These are phyloP conservation scores for Pycnonotus jocosus DNA, from an alignment of 2,113 vertebrate genomes.

Conservation along the genomic window DNA sequence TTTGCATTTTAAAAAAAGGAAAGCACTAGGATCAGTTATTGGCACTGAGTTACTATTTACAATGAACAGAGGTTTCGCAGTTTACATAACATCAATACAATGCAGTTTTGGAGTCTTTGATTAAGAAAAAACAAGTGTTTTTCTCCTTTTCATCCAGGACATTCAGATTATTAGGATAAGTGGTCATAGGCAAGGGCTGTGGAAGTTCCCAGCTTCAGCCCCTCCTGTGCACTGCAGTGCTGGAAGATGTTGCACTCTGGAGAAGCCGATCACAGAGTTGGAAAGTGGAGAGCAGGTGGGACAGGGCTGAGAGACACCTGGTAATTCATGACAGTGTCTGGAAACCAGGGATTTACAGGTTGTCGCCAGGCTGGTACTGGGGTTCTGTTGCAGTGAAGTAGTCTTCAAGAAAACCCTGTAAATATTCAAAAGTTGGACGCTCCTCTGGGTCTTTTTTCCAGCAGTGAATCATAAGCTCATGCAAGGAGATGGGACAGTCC, in stretches of 20 bases:
- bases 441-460: constrained; percentile 98
- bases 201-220: constrained; percentile 74
- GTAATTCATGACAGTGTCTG: constrained; percentile 43
- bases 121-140: constrained; percentile 72
- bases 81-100: constrained; percentile 81
- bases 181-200: constrained; percentile 69
- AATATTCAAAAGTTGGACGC: constrained; percentile 95
- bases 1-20: constrained; percentile 81
- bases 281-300: constrained; percentile 61
- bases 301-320: constrained; percentile 41
- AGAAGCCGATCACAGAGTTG: constrained; percentile 59
- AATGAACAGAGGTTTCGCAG: constrained; percentile 84
- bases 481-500: constrained; percentile 94
- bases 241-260: constrained; percentile 61
- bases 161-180: constrained; percentile 72
- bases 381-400: constrained; percentile 99
- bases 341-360: constrained; percentile 79
- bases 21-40: constrained; percentile 87
- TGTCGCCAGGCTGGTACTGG: constrained; percentile 98
- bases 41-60: constrained; percentile 91
- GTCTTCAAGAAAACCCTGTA: constrained; percentile 98
- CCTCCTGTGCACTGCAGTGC: constrained; percentile 65
- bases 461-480: constrained; percentile 98
- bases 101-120: constrained; percentile 76
- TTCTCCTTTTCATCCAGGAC: constrained; percentile 73